A percentile compares a stretch with the other conserved stretches of the same genome.
Evolutionary conservation across 1,140 invertebrate species (phyloP).

Genomic region (Vanessa tameamea): DNA sequence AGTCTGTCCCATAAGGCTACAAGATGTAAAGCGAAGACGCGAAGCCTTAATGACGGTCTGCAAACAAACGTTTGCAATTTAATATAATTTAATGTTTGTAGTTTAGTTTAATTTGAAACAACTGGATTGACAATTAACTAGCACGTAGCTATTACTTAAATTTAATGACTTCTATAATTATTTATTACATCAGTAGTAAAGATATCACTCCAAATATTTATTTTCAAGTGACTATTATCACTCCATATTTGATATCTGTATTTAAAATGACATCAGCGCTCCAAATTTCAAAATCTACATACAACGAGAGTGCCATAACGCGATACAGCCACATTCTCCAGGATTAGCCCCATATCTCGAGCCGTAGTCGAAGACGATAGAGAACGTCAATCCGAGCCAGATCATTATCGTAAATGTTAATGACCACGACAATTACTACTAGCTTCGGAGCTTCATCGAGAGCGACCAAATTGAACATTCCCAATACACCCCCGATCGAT

Average conservation of each 20-base stretch:
- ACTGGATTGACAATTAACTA: background rate
- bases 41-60: constrained; percentile 28
- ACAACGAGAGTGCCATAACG: constrained; percentile 31
- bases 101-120: constrained; percentile 3
- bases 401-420: constrained; percentile 79
- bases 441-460: constrained; percentile 62
- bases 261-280: constrained; percentile 21
- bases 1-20: constrained; percentile 31
- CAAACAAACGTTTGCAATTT: constrained; percentile 29
- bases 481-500: constrained; percentile 68
- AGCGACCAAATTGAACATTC: constrained; percentile 56
- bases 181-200: no score
- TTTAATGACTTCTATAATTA: no score
- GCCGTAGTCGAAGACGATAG: constrained; percentile 55
- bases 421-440: constrained; percentile 71
- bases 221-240: no score
- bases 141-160: background rate
- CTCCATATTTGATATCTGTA: background rate
- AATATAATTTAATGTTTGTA: constrained; percentile 18
- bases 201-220: no score
- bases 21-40: constrained; percentile 25
- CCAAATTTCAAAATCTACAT: constrained; percentile 35
- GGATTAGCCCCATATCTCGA: constrained; percentile 62
- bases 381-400: constrained; percentile 67
- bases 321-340: constrained; percentile 38